A percentile compares a stretch with the other conserved stretches of the same genome.
Evolutionary conservation across 2,113 vertebrate species (phyloP).

Genomic region (Psammodynastes pulverulentus): DNA sequence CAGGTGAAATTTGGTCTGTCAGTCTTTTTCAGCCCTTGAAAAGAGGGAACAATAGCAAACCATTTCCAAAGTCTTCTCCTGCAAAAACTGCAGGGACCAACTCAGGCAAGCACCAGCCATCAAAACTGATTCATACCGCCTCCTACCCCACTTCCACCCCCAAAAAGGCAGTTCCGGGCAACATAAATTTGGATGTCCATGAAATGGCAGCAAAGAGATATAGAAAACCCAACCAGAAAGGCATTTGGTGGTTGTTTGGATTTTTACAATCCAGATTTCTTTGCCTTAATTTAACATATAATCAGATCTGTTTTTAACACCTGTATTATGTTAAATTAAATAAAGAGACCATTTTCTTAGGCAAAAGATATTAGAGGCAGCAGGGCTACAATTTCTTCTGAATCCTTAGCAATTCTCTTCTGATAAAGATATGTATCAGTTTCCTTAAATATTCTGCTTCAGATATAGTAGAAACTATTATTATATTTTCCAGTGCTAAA

Average conservation of each 20-base stretch:
- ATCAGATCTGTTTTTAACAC: background rate
- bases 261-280: background rate
- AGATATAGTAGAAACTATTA: background rate
- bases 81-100: background rate
- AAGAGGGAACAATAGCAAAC: background rate
- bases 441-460: background rate
- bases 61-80: background rate
- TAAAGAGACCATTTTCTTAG: background rate
- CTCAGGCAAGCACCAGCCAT: background rate
- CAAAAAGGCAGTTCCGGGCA: background rate
- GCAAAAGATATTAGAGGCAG: background rate
- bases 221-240: background rate
- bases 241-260: background rate
- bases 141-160: rapidly evolving
- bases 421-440: background rate
- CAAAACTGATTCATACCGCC: background rate
- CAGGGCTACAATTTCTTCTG: background rate
- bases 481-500: background rate
- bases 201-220: background rate
- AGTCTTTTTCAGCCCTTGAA: background rate
- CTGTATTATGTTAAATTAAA: background rate
- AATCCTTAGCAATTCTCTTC: background rate
- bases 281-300: background rate
- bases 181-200: background rate
- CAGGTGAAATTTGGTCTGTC: background rate